Percentiles rank a stretch among this genome's conserved stretches.
Conservation (phyloP, 2,113 vertebrate species). For the Raphicerus campestris region DNA sequence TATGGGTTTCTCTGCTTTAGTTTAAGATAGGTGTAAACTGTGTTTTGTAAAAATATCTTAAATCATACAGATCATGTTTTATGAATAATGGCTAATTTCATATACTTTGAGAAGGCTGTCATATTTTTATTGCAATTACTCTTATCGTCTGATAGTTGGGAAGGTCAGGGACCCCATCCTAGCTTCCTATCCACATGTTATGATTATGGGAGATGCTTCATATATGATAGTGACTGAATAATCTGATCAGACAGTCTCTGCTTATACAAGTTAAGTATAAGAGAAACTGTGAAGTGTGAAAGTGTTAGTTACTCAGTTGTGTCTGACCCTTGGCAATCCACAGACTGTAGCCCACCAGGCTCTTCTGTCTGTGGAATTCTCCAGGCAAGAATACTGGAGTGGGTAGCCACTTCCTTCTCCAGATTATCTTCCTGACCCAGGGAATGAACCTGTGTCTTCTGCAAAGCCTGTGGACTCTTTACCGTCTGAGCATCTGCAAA, state of each 20-base stretch:
- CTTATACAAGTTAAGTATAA: neutral
- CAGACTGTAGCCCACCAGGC: rapidly evolving
- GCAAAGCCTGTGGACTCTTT: neutral
- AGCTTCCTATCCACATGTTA: neutral
- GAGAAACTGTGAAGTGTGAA: neutral
- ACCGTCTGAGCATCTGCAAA: neutral
- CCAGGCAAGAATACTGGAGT: neutral
- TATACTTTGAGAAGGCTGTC: neutral
- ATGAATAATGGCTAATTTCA: neutral
- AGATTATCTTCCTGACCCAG: neutral
- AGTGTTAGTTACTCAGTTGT: neutral
- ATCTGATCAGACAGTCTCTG: neutral
- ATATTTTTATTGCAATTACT: neutral
- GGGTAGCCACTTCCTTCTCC: neutral
- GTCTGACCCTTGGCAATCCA: neutral
- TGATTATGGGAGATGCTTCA: neutral
- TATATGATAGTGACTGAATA: neutral
- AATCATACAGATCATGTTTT: neutral
- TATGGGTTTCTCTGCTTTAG: neutral
- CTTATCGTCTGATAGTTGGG: neutral
- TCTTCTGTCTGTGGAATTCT: neutral
- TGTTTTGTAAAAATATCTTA: neutral
- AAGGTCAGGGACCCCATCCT: neutral
- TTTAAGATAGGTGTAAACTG: neutral
- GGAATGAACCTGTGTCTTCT: neutral